phyloP scores from a whole-genome alignment of 2,888 invertebrate genomes.

The Drosophila glabriapex region DNA sequence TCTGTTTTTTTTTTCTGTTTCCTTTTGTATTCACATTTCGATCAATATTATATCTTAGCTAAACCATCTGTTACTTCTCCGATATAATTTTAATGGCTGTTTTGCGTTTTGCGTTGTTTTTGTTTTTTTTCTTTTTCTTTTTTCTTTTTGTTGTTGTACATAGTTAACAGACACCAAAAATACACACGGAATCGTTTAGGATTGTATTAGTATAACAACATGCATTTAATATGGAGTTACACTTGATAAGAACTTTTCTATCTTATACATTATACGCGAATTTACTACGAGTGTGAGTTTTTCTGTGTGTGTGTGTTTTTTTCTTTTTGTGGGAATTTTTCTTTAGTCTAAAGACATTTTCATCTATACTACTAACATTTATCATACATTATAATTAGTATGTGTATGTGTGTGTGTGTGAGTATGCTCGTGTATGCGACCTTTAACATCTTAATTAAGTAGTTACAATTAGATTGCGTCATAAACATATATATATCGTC shows the following conservation, averaged over 20 bases:
- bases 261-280: conserved; percentile 16
- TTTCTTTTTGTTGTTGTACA: conserved; percentile 35
- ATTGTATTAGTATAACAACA: conserved; percentile 45
- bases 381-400: conserved; percentile 36
- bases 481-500: conserved; percentile 53
- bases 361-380: conserved; percentile 48
- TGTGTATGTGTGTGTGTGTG: conserved; percentile 15
- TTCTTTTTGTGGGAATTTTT: conserved; percentile 2
- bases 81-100: conserved; percentile 24
- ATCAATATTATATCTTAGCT: conserved; percentile 17
- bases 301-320: not conserved
- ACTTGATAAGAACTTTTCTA: conserved; percentile 43
- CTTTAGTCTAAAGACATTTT: conserved; percentile 40
- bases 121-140: conserved; percentile 23
- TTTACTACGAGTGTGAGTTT: conserved; percentile 15
- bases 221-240: conserved; percentile 44
- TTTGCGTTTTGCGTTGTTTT: conserved; percentile 12
- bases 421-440: conserved; percentile 33
- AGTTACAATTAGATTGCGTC: conserved; percentile 71
- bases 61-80: conserved; percentile 15
- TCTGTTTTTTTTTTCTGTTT: conserved; percentile 16
- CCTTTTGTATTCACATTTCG: conserved; percentile 24
- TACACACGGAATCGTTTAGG: conserved; percentile 55
- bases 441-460: conserved; percentile 53
- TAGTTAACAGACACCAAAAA: conserved; percentile 69